Evolutionary conservation across 2,113 vertebrate species (phyloP).

Genomic region (Australoheros scitulus): DNA sequence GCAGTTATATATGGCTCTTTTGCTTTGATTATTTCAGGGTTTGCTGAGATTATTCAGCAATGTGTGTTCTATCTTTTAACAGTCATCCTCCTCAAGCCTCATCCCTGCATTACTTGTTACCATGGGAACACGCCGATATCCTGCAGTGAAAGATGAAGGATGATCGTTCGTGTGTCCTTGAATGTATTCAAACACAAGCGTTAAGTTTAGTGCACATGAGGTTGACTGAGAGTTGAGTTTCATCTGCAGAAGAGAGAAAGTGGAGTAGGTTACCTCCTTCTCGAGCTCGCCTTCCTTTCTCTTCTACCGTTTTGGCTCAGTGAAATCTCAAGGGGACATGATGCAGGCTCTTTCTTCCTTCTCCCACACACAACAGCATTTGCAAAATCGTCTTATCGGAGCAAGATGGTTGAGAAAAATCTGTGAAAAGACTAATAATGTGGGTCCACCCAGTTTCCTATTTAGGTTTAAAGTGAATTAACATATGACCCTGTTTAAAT

Average conservation of each 20-base stretch:
- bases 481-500: background rate
- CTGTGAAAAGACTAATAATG: background rate
- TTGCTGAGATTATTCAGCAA: conserved; percentile 7
- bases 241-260: conserved; percentile 46
- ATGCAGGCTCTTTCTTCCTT: conserved; percentile 28
- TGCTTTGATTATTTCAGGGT: background rate
- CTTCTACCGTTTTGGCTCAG: conserved; percentile 49
- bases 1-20: background rate
- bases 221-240: background rate
- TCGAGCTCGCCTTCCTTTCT: conserved; percentile 11
- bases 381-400: conserved; percentile 26
- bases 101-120: conserved; percentile 41
- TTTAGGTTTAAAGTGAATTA: background rate
- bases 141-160: background rate
- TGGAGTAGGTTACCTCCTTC: conserved; percentile 63
- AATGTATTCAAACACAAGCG: background rate
- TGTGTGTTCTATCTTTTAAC: background rate
- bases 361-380: conserved; percentile 47
- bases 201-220: background rate
- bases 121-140: conserved; percentile 43
- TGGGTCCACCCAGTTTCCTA: background rate
- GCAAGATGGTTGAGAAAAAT: background rate
- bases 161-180: background rate
- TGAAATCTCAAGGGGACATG: conserved; percentile 29
- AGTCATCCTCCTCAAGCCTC: background rate